Base-by-base conservation (phyloP, 35 echinoderm and acorn worm genomes). In the Anneissia japonica region DNA sequence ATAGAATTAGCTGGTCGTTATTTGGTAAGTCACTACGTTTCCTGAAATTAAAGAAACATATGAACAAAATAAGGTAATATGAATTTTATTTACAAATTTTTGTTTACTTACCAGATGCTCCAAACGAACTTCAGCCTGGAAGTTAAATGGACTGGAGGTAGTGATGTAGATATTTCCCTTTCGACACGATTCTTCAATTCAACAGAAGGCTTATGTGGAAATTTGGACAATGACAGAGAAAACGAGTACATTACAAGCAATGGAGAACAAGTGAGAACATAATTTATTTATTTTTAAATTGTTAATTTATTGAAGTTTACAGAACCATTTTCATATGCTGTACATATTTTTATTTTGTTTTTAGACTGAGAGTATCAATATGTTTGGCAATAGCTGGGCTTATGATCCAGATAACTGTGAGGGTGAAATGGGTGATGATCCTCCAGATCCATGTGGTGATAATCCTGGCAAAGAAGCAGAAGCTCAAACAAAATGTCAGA, bases 181-280 rank as follows among this genome's bases (percentile, higher is more conserved):
- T 73, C 85, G 11, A 39, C 43, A 29, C n/a, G 17, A 21, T 92
- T 78, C 46, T 81, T 35, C 23, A 76, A 87, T 37, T 35, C 10
- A 41, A 83, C 79, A 31, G 81, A 79, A 45, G 90, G 90, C 26
- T 77, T 92, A 38, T 92, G 90, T 77, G 90, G 90, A 21, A 82
- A 77, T 64, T 77, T 75, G 29, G 81, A 86, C 13, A 46, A 79
- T 21, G 34, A 87, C 72, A 14, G 0, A 30, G 19, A 11, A 28
- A 76, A 87, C 29, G 90, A 87, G 14, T 92, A 83, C 12, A 80
- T 73, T 31, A 33, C 37, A 39, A 39, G 21, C 75, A 34, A 30
- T 43, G 79, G 76, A 55, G 10, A 38, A 0, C 75, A 23, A 76
- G 86, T 87, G 26, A 64, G 40, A 43, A 43, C 4, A 43, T 43